phyloP scores from a whole-genome alignment of 1,140 invertebrate species.

The Periplaneta americana region DNA sequence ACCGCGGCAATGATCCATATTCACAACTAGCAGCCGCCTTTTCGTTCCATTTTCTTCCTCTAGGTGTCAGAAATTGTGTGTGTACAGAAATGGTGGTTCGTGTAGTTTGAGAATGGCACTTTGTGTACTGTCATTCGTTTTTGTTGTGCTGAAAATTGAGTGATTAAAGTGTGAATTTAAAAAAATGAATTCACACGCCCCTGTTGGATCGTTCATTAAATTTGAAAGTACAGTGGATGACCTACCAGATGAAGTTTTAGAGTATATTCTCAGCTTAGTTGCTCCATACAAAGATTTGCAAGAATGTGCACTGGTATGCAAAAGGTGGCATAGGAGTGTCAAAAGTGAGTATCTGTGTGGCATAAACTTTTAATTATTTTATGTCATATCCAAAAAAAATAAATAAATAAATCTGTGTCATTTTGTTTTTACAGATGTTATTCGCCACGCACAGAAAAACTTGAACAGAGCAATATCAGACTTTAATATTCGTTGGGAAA shows the following conservation, averaged over 20 bases:
- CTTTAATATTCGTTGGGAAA: slow-evolving; percentile 64
- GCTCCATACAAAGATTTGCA: slow-evolving; percentile 87
- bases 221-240: slow-evolving; percentile 2
- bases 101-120: background rate
- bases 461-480: slow-evolving; percentile 60
- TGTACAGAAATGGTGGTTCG: background rate
- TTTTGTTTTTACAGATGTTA: slow-evolving; percentile 56
- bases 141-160: background rate
- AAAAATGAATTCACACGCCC: background rate
- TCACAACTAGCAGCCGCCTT: background rate
- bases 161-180: background rate
- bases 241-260: slow-evolving; percentile 87
- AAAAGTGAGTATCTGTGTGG: slow-evolving; percentile 56
- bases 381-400: background rate
- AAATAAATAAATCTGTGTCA: background rate
- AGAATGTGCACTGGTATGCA: slow-evolving; percentile 77
- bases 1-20: background rate
- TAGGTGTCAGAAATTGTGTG: background rate
- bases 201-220: background rate
- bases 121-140: too few relatives aligned
- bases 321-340: slow-evolving; percentile 74
- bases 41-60: background rate
- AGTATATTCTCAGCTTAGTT: slow-evolving; percentile 83
- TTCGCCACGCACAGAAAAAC: slow-evolving; percentile 58
- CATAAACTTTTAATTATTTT: background rate